Conservation (phyloP, 2,797 vertebrate species). For the Halcyon leucocephala region DNA sequence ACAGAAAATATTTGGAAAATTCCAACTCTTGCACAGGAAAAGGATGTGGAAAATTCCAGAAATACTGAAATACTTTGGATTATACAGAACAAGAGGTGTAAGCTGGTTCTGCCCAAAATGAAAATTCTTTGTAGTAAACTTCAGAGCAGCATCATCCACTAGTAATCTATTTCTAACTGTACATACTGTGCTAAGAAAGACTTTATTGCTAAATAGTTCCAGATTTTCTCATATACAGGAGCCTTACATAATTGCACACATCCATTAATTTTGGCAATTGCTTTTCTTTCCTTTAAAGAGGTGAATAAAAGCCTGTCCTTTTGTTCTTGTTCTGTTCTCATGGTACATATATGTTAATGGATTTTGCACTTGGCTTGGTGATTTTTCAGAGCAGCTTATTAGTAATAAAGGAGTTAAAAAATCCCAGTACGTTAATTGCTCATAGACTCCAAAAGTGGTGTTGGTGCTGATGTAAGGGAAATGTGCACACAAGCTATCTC, state of each 20-base stretch:
- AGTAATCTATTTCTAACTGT: neutral
- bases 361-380: neutral
- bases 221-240: neutral
- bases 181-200: neutral
- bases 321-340: neutral
- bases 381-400: neutral
- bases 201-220: neutral
- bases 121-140: neutral
- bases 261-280: neutral
- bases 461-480: slow-evolving; percentile 28
- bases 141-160: neutral
- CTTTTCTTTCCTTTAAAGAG: neutral
- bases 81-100: neutral
- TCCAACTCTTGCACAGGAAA: neutral
- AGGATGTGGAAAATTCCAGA: neutral
- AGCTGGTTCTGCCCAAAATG: neutral
- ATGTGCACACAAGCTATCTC: neutral
- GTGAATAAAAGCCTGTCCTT: neutral
- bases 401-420: slow-evolving; percentile 16
- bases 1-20: neutral
- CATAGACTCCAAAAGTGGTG: neutral
- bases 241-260: neutral
- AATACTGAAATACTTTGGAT: neutral
- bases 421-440: neutral
- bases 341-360: neutral